Evolutionary conservation across 2,888 invertebrate species (phyloP).

Genomic region (Ommatoiulus sabulosus): DNA sequence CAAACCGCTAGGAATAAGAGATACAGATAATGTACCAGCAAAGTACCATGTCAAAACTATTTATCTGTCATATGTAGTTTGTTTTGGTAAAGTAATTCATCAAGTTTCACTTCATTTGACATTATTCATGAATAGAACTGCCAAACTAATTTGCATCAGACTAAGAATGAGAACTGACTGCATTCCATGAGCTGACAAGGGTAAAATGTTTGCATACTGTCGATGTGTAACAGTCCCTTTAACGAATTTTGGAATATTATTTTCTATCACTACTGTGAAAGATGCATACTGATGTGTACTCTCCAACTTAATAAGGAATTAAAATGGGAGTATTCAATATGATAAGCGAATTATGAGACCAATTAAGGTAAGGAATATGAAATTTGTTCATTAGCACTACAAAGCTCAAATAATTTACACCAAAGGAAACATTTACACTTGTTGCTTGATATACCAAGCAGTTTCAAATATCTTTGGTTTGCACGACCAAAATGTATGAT

Average conservation of each 20-base stretch:
- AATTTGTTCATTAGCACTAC: slow-evolving; percentile 5
- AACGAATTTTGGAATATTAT: too few relatives aligned
- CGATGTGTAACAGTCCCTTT: not conserved
- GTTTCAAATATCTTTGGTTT: slow-evolving; percentile 17
- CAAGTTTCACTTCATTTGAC: not conserved
- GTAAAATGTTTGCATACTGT: not conserved
- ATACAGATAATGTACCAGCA: not conserved
- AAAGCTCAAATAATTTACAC: not conserved
- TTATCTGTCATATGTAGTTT: not conserved
- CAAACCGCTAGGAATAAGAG: too few relatives aligned
- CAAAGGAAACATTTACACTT: not conserved
- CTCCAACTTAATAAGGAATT: too few relatives aligned
- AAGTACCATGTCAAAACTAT: not conserved
- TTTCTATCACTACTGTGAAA: too few relatives aligned
- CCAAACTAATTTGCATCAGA: not conserved
- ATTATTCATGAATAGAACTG: not conserved
- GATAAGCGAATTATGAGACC: not conserved
- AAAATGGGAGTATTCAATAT: not conserved
- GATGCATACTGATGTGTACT: too few relatives aligned
- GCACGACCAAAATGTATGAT: not conserved
- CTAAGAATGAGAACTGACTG: not conserved
- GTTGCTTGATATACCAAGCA: not conserved
- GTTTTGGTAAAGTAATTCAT: slow-evolving; percentile 4
- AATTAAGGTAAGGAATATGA: slow-evolving; percentile 1
- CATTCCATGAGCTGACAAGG: not conserved